Base-by-base conservation (phyloP, 2,113 vertebrate genomes). In the Takifugu bimaculatus region DNA sequence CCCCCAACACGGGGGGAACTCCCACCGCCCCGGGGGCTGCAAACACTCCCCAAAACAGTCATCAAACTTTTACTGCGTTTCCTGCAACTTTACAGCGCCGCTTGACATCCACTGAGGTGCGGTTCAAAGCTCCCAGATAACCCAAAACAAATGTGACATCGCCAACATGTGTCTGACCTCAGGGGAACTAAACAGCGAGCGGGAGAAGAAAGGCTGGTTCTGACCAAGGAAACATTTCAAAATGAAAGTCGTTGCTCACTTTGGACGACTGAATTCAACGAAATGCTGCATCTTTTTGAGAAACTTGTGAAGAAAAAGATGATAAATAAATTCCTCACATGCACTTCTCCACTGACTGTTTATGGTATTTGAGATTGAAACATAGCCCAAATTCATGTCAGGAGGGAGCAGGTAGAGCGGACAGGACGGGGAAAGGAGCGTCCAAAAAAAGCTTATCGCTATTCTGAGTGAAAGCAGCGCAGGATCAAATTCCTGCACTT, bases 61-160 rank as follows among this genome's bases (percentile, higher is more conserved):
- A 64, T 69, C 49, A 61, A 12, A 45, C 35, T 59, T 72, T 70
- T 44, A 67, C 61, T 32, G 47, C 58, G 62, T 51, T 72, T 80
- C 65, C 71, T 70, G 62, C 25, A 1, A 51, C 52, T 4, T 35
- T 14, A 25, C 32, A 32, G 0, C 54, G 28, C 54, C 2, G 49
- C 11, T 2, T 44, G 15, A 26, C 55, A 50, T 42, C 28, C 32
- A 29, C 13, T 32, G 47, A 10, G 25, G 13, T 54, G 13, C 13
- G 32, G 51, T 50, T 63, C 48, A 57, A 57, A 60, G 57, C 28
- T 28, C 27, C 6, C 6, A 20, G 7, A 15, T 58, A 25, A 55
- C 26, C 32, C n/a, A 15, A 39, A 55, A 54, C 28, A 32, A 60
- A 56, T 28, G 13, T 9, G 11, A 26, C 49, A 13, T 26, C 7